Percentiles rank a stretch among this genome's conserved stretches.
Conservation (phyloP, 2,113 vertebrate species). For the Xyliphius kryptos region DNA sequence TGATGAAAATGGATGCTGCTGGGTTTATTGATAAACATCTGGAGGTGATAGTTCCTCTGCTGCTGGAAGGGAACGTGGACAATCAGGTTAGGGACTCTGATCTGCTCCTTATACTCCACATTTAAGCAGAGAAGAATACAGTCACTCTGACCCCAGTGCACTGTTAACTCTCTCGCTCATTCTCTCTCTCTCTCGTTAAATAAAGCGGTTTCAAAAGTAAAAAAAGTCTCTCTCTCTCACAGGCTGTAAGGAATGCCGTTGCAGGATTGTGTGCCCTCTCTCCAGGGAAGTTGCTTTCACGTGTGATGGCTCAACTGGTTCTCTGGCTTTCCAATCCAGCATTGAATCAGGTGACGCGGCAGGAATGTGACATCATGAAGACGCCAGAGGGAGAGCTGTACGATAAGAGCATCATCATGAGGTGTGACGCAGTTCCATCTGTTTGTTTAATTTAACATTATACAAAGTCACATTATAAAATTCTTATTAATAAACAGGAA, state of each 20-base stretch:
- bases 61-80: slow-evolving; percentile 65
- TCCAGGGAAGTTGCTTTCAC: slow-evolving; percentile 77
- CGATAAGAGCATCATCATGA: slow-evolving; percentile 90
- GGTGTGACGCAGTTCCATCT: slow-evolving; percentile 60
- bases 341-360: slow-evolving; percentile 76
- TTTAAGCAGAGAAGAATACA: accelerated
- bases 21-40: slow-evolving; percentile 80
- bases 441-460: neutral
- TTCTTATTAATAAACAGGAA: neutral
- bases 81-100: slow-evolving; percentile 66
- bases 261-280: slow-evolving; percentile 78
- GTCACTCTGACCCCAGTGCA: too few species aligned
- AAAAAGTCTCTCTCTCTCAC: neutral
- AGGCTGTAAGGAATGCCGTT: slow-evolving; percentile 78
- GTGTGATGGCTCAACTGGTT: slow-evolving; percentile 74
- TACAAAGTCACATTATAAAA: too few species aligned
- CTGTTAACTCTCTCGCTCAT: neutral
- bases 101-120: too few species aligned
- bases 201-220: too few species aligned
- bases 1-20: slow-evolving; percentile 80
- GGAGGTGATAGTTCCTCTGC: slow-evolving; percentile 72
- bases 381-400: slow-evolving; percentile 83
- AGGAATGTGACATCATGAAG: slow-evolving; percentile 88
- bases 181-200: neutral
- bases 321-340: slow-evolving; percentile 71